Conservation (phyloP, 2,113 vertebrate species). For the Anarhynchus alexandrinus region DNA sequence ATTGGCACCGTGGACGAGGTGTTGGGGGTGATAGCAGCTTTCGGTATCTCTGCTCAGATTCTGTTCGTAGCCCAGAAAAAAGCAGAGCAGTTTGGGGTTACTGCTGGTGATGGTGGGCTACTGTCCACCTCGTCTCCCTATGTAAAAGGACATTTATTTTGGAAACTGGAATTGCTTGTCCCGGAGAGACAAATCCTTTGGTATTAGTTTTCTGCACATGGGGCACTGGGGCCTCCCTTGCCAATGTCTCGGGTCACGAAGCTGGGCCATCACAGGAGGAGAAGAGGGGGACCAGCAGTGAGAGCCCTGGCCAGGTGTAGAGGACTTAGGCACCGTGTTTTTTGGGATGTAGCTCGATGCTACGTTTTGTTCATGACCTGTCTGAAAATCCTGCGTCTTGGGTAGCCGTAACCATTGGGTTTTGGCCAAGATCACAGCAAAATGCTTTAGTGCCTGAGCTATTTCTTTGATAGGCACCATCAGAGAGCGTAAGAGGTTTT, state of each 20-base stretch:
- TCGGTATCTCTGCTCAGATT: neutral
- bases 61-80: neutral
- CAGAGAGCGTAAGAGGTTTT: neutral
- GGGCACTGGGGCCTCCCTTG: neutral
- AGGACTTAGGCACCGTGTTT: neutral
- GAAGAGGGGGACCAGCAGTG: neutral
- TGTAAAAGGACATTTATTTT: neutral
- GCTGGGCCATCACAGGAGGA: too few species aligned
- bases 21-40: neutral
- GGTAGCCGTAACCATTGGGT: neutral
- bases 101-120: neutral
- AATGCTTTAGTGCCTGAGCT: neutral
- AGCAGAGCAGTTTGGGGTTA: neutral
- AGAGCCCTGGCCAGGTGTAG: neutral
- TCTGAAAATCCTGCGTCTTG: neutral
- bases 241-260: neutral
- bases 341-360: neutral
- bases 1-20: neutral
- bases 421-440: neutral
- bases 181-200: neutral
- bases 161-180: neutral
- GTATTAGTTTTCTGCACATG: neutral
- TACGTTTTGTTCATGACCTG: neutral
- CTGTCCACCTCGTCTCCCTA: neutral
- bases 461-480: neutral